Conservation (phyloP, 2,797 vertebrate species). For the Philypnodon macrostomus region DNA sequence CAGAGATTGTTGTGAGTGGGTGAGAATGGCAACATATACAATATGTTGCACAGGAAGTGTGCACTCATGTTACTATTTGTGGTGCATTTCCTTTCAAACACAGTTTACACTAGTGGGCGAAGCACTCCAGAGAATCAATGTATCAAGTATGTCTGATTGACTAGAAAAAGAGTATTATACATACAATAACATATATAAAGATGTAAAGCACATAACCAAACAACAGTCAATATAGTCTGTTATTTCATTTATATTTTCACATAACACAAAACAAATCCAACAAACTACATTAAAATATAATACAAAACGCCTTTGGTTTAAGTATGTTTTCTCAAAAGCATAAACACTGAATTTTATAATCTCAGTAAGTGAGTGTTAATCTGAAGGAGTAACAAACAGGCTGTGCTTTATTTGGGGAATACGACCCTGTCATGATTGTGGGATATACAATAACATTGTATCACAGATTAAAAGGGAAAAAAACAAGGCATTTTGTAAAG, state of each 20-base stretch:
- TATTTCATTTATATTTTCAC: constrained; percentile 5
- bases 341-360: constrained; percentile 1
- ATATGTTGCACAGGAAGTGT: too few species aligned
- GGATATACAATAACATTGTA: not conserved
- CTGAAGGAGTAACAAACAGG: constrained; percentile 2
- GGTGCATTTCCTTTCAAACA: too few species aligned
- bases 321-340: constrained; percentile 1
- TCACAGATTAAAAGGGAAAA: not conserved
- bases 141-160: too few species aligned
- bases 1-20: too few species aligned
- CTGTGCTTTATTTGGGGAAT: constrained; percentile 6
- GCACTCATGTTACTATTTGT: too few species aligned
- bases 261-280: constrained; percentile 1
- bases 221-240: not conserved
- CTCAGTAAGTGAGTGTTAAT: constrained; percentile 1
- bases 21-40: too few species aligned
- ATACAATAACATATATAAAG: too few species aligned
- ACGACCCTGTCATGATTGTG: not conserved
- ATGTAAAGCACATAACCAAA: not conserved
- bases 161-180: too few species aligned
- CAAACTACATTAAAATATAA: constrained; percentile 10
- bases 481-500: not conserved
- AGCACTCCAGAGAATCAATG: too few species aligned
- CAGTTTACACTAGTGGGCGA: too few species aligned
- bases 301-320: constrained; percentile 9